A percentile compares a stretch with the other conserved stretches of the same genome.
These are phyloP conservation scores for Drosophila sechellia DNA, from an alignment of 1,140 invertebrate species.

Conservation along the genomic window DNA sequence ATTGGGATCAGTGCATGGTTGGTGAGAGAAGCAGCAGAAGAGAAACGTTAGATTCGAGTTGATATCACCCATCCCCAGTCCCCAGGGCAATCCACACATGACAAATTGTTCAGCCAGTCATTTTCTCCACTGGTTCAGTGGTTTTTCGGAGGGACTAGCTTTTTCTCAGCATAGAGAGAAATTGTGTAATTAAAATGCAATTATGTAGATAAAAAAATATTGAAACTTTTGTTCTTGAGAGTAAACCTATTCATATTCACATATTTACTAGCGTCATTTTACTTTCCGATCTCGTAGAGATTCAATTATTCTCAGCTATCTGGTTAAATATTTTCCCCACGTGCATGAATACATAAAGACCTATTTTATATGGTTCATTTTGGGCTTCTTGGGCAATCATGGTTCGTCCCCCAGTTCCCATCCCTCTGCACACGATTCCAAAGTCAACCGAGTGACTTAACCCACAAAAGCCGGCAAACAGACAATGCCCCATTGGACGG, in stretches of 20 bases:
- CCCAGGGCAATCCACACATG: slow-evolving; percentile 18
- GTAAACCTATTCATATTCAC: neutral
- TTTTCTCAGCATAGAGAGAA: neutral
- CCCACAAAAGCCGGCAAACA: slow-evolving; percentile 44
- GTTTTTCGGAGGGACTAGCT: neutral
- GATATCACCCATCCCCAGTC: neutral
- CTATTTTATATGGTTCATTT: slow-evolving; percentile 50
- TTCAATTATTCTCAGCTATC: neutral
- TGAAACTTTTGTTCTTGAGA: too few relatives aligned
- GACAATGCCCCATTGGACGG: slow-evolving; percentile 39
- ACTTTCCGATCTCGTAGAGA: neutral
- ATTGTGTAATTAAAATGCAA: neutral
- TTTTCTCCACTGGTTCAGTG: slow-evolving; percentile 2
- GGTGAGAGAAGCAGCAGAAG: slow-evolving; percentile 34
- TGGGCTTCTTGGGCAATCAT: slow-evolving; percentile 58
- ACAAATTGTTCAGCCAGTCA: slow-evolving; percentile 23
- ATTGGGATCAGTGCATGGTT: slow-evolving; percentile 20
- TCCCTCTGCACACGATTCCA: slow-evolving; percentile 19
- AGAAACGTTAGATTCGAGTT: slow-evolving; percentile 41
- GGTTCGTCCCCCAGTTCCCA: slow-evolving; percentile 30
- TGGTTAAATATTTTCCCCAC: slow-evolving; percentile 3
- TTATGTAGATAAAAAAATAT: neutral
- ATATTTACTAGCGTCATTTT: neutral
- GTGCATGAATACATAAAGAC: slow-evolving; percentile 56
- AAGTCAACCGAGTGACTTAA: slow-evolving; percentile 73